phyloP scores from a whole-genome alignment of 2,113 vertebrate genomes.

The Hyla sarda region DNA sequence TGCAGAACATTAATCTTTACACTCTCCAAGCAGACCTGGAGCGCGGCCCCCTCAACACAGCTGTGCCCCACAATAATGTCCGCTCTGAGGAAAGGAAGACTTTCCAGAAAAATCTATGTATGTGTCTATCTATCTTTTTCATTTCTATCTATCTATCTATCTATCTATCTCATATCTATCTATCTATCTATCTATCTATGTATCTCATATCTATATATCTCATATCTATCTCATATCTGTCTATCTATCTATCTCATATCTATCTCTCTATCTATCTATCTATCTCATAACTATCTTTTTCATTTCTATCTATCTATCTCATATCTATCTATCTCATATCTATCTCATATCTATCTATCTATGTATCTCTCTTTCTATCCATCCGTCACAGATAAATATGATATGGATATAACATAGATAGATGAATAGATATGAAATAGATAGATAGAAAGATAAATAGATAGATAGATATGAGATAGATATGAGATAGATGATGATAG shows the following conservation, averaged over 20 bases:
- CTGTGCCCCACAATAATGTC: not conserved
- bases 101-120: not conserved
- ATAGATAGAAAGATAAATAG: too few species aligned
- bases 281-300: too few species aligned
- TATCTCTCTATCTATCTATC: not conserved
- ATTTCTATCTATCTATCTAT: not conserved
- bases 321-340: not conserved
- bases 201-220: too few species aligned
- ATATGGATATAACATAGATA: too few species aligned
- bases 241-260: not conserved
- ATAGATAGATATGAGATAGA: too few species aligned
- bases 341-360: not conserved
- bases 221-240: too few species aligned
- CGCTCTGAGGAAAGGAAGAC: not conserved
- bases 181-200: not conserved
- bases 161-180: too few species aligned
- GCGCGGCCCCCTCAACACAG: not conserved
- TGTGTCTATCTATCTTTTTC: too few species aligned
- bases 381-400: too few species aligned
- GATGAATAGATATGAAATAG: too few species aligned
- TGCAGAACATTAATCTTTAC: conserved; percentile 47
- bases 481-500: too few species aligned
- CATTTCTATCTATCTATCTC: not conserved
- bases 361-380: too few species aligned
- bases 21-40: not conserved